Base-by-base conservation (phyloP, 2,888 invertebrate species). In the Empis stercorea region DNA sequence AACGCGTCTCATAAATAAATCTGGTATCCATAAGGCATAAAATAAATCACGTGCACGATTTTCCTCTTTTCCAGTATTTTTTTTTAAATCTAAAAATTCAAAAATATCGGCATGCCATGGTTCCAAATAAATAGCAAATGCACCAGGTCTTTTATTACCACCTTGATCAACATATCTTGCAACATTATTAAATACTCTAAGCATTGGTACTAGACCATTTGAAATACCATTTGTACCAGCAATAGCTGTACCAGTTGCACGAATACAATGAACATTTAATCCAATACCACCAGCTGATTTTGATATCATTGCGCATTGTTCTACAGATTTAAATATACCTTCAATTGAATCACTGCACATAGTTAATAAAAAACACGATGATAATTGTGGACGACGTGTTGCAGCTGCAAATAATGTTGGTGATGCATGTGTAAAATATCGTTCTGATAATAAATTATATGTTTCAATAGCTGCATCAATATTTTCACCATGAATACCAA, bases 61-160 rank as follows among this genome's bases (percentile, higher is more conserved):
- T 68, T 97, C 96, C 65, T 97, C 97, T 62, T 91, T 91, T 0
- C 97, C 86, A 1, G 91, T 94, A 64, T 97, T 99, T 65, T 95
- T 96, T 62, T 86, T 91, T 44, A 96, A 72, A 63, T 96, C 88
- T 44, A 99, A 71, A 70, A 96, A 99, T 50, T 93, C 93, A 64
- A 95, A 91, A 49, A 99, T 75, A 66, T 99, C 97, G 0, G 92
- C 85, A 71, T 99, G 99, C 99, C 99, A 99, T 0, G 99, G 99
- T 68, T 99, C 99, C 45, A 99, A 70, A 63, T 99, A 99, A 51
- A 99, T 81, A 14, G 99, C 95, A 72, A 97, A 95, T 4, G 96
- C 96, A 17, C 97, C 97, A 2, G 96, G 96, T 52, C 96, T 73
- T 75, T 96, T 96, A 62, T 95, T 95, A 43, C 96, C 96, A 17